A percentile compares a stretch with the other conserved stretches of the same genome.
These are phyloP conservation scores for Pelmatolapia mariae DNA, from an alignment of 2,113 vertebrate genomes.

Conservation along the genomic window DNA sequence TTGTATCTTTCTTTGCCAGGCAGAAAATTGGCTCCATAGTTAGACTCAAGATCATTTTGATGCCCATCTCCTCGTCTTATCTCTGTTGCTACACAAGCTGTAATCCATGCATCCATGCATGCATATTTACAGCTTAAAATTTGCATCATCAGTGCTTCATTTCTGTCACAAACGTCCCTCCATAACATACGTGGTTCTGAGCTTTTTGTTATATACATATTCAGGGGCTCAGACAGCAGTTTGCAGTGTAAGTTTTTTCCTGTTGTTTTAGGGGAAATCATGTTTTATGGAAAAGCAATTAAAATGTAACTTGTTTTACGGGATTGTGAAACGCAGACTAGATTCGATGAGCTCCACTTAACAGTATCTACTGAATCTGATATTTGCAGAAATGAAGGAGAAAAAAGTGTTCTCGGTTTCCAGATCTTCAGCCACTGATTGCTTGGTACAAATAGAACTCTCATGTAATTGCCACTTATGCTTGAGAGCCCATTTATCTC, in stretches of 20 bases:
- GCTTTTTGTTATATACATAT: background rate
- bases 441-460: slow-evolving; percentile 30
- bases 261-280: background rate
- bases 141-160: background rate
- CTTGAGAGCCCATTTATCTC: slow-evolving; percentile 41
- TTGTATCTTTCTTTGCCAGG: background rate
- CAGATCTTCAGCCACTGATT: slow-evolving; percentile 24
- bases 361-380: background rate
- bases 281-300: background rate
- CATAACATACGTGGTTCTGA: background rate
- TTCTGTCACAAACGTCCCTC: background rate
- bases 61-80: background rate
- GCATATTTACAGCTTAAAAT: background rate
- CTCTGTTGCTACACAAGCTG: background rate
- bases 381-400: background rate
- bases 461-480: slow-evolving; percentile 50
- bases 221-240: background rate
- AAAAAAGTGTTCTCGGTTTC: background rate
- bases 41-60: background rate
- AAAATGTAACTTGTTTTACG: background rate
- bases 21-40: background rate
- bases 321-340: background rate
- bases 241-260: background rate
- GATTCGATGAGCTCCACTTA: background rate
- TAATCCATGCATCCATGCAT: background rate